Conservation (phyloP, 2,888 invertebrate species). For the Linnaemya vulpina region DNA sequence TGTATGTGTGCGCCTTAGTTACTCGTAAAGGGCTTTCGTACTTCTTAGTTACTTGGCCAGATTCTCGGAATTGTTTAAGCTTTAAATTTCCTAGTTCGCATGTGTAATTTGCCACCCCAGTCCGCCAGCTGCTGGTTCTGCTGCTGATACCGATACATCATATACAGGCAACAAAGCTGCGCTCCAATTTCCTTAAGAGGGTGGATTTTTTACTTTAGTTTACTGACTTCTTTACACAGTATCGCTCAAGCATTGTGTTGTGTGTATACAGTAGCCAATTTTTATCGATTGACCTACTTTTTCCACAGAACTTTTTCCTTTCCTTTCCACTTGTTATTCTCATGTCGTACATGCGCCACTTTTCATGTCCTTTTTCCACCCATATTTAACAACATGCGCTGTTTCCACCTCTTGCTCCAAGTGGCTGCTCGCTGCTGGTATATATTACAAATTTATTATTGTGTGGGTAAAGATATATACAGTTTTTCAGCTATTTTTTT, state of each 20-base stretch:
- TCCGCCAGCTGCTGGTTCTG: neutral
- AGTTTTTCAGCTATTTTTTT: neutral
- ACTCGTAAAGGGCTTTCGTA: constrained; percentile 42
- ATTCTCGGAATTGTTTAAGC: constrained; percentile 30
- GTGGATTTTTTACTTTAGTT: constrained; percentile 61
- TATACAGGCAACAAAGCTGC: constrained; percentile 22
- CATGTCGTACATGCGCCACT: constrained; percentile 43
- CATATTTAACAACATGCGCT: constrained; percentile 64
- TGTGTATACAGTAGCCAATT: constrained; percentile 48
- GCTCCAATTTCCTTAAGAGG: constrained; percentile 65
- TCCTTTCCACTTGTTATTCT: constrained; percentile 15
- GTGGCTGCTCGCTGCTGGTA: constrained; percentile 10
- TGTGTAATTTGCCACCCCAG: constrained; percentile 63
- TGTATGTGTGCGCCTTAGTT: constrained; percentile 7
- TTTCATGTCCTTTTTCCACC: constrained; percentile 56
- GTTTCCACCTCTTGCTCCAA: constrained; percentile 18
- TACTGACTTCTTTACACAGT: constrained; percentile 15
- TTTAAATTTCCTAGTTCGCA: constrained; percentile 44
- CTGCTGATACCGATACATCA: neutral
- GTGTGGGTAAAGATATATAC: neutral
- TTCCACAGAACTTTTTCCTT: neutral
- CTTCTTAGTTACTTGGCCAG: constrained; percentile 31
- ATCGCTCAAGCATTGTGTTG: neutral
- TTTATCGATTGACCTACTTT: constrained; percentile 70
- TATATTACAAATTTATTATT: constrained; percentile 27